Percentiles rank a stretch among this genome's conserved stretches.
phyloP scores from a whole-genome alignment of 2,113 vertebrate genomes.

The Thunnus thynnus region DNA sequence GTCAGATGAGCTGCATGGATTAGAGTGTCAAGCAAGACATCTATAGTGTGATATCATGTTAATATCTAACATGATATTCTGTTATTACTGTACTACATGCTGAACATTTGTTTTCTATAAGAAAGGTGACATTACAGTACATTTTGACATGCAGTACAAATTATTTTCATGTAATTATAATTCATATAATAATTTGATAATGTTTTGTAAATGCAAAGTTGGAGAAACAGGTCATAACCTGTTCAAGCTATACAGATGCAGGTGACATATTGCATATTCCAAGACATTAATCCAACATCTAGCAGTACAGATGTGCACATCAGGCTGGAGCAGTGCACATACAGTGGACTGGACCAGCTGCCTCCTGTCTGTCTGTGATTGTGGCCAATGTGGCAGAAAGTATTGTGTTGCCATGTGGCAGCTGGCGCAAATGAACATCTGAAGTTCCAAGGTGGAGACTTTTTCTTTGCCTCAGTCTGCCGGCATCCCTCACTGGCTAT shows the following conservation, averaged over 20 bases:
- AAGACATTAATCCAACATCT: constrained; percentile 32
- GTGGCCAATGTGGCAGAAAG: constrained; percentile 3
- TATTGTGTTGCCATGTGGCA: constrained; percentile 25
- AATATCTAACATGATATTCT: neutral
- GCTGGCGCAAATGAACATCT: constrained; percentile 22
- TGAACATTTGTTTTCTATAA: neutral
- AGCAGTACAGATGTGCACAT: constrained; percentile 40
- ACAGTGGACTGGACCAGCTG: constrained; percentile 33
- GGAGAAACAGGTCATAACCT: neutral
- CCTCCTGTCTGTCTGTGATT: constrained; percentile 11
- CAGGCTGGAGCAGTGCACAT: neutral
- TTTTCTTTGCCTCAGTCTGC: neutral
- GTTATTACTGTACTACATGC: too few species aligned
- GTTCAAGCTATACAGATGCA: neutral
- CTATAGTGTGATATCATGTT: constrained; percentile 6
- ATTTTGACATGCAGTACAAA: neutral
- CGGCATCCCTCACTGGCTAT: too few species aligned
- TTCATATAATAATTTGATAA: neutral
- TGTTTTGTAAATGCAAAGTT: neutral
- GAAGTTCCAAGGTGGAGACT: neutral
- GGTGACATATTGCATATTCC: neutral
- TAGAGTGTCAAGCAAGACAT: neutral
- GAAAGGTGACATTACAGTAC: neutral
- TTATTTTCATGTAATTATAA: neutral
- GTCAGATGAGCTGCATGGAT: constrained; percentile 7